Evolutionary conservation across 2,113 vertebrate species (phyloP), one percentile per base, ranked within the genome.

Genomic region (Tachuris rubrigastra): DNA sequence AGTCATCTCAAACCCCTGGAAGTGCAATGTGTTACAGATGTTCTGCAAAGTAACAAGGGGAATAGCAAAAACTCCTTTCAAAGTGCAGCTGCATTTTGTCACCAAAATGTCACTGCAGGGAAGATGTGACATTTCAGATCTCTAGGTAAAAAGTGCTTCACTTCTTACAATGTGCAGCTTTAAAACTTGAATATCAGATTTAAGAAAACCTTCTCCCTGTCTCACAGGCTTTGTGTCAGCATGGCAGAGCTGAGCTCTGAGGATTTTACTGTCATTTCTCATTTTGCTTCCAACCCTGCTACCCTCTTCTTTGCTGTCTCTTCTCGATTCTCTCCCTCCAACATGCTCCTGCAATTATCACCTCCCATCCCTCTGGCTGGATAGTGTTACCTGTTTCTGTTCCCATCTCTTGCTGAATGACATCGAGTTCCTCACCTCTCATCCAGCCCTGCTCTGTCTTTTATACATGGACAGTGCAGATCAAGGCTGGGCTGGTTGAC

Each of bases 21-120:
- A 89, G 49, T 44, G 50, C 49, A 41, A 18, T 0, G 0, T 90
- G 52, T 73, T 94, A 37, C 7, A 63, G 78, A 72, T 87, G 74
- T 59, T 86, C 83, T 76, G 91, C 73, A 35, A 94, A 96, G 56
- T 63, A 73, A 82, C 79, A 91, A 91, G 87, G 79, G 85, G 87
- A 86, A 90, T 71, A 89, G 94, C 24, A 87, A 74, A 88, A 87
- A 33, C 35, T 66, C 46, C 69, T 94, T 96, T 96, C 65, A 90
- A 87, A 96, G 77, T 0, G 0, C 77, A 94, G 78, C 89, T 96
- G 85, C 71, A 77, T 94, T 96, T 96, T 95, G 93, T 92, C 90
- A 96, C 67, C 75, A 56, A 94, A 95, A 96, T 87, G 91, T 94
- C 90, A 90, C 89, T 80, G 62, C 66, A 67, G 89, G 90, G 52